Conservation (phyloP, 2,888 invertebrate genomes). For the Tachina fera region DNA sequence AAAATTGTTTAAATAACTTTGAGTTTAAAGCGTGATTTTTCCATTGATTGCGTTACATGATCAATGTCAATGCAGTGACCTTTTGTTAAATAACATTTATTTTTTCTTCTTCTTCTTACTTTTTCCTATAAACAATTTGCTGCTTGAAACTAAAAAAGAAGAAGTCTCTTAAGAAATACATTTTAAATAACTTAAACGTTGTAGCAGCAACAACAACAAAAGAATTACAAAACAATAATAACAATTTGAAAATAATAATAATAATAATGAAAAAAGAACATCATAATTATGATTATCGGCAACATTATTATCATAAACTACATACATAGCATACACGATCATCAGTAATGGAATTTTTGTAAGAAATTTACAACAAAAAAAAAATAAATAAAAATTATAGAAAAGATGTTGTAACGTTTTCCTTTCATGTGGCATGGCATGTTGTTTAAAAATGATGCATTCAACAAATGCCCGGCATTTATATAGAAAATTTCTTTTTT, state of each 20-base stretch:
- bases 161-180: slow-evolving; percentile 3
- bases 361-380: not conserved
- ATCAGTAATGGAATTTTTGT: slow-evolving; percentile 35
- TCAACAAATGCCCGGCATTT: slow-evolving; percentile 44
- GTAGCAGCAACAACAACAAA: slow-evolving; percentile 33
- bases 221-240: slow-evolving; percentile 62
- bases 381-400: not conserved
- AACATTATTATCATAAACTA: slow-evolving; percentile 10
- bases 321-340: slow-evolving; percentile 30
- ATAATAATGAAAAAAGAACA: not conserved
- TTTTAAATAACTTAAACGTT: slow-evolving; percentile 29
- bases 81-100: slow-evolving; percentile 69
- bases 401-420: slow-evolving; percentile 42
- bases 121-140: slow-evolving; percentile 10
- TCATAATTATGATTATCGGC: slow-evolving; percentile 47
- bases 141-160: slow-evolving; percentile 6
- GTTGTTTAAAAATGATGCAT: slow-evolving; percentile 43
- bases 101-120: not conserved
- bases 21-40: slow-evolving; percentile 54
- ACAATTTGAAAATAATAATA: slow-evolving; percentile 34
- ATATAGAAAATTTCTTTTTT: slow-evolving; percentile 4
- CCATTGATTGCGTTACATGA: slow-evolving; percentile 67
- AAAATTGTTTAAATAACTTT: slow-evolving; percentile 43
- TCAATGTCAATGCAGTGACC: slow-evolving; percentile 74
- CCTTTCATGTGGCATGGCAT: slow-evolving; percentile 44